Evolutionary conservation across 2,888 invertebrate species (phyloP), one percentile per base, ranked within the genome.

Genomic region (Melangyna quadrimaculata): DNA sequence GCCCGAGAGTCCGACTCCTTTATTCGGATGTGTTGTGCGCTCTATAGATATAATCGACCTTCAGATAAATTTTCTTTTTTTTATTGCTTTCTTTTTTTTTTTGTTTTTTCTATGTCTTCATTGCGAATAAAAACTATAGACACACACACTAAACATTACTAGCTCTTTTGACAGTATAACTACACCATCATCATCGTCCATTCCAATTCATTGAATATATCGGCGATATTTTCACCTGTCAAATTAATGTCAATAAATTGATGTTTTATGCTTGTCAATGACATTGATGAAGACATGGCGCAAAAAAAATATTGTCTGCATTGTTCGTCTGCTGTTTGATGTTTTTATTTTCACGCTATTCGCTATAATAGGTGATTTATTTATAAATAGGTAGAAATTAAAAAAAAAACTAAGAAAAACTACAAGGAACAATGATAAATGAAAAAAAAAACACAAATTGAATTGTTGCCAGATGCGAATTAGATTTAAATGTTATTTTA

Each of bases 401-500:
- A 63, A 45, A 48, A 43, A 65, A 48, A 57, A 57, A n/a, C n/a
- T n/a, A 67, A 59, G 43, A 24, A 43, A 61, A 71, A 43, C 22
- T 22, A 55, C 53, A 29, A 27, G 63, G 32, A 69, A 69, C 27
- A 75, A 65, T 27, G 48, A 65, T n/a, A 65, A 59, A 22, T 45
- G 55, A 61, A 17, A 40, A 3, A 53, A 9, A 22, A n/a, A 57
- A 73, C 70, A 69, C 70, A 65, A 84, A 79, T 79, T 84, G 75
- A 84, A 80, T 72, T 84, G 84, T 84, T 80, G 84, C 84, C 84
- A 79, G 84, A 84, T 79, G 84, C 67, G 80, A 84, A 80, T 84
- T 79, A 75, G 71, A 79, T 84, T 84, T 61, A 84, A 84, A 84
- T 84, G 71, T 55, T 67, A 69, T 61, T 75, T 65, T 71, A 17